Evolutionary conservation across 2,113 vertebrate genomes (phyloP).

Genomic region (Crotalus viridis): DNA sequence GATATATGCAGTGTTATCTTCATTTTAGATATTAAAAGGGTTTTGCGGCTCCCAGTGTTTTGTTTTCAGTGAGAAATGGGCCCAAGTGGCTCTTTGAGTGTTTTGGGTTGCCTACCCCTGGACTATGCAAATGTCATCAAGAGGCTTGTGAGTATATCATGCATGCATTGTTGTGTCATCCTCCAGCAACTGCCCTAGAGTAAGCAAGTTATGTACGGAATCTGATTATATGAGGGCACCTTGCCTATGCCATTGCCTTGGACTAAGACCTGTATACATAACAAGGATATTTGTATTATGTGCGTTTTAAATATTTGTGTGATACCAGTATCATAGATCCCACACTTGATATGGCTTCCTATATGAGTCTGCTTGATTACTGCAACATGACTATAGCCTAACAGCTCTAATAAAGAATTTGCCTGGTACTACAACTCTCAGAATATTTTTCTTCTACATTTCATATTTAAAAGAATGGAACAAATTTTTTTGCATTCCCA

Average conservation of each 20-base stretch:
- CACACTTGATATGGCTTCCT: background rate
- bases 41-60: no score
- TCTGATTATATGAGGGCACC: background rate
- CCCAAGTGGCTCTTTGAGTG: no score
- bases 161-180: background rate
- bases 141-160: background rate
- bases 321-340: background rate
- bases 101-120: background rate
- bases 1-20: no score
- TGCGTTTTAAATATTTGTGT: background rate
- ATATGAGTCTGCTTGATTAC: background rate
- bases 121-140: background rate
- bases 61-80: no score
- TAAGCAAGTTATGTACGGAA: background rate
- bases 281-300: background rate
- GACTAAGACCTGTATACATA: background rate
- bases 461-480: background rate
- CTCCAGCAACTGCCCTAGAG: background rate
- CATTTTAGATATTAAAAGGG: no score
- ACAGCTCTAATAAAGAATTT: background rate
- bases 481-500: background rate
- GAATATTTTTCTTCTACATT: background rate
- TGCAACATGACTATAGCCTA: background rate
- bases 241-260: background rate
- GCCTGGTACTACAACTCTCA: background rate